Evolutionary conservation across 2,113 vertebrate genomes (phyloP).

Genomic region (Scophthalmus maximus): DNA sequence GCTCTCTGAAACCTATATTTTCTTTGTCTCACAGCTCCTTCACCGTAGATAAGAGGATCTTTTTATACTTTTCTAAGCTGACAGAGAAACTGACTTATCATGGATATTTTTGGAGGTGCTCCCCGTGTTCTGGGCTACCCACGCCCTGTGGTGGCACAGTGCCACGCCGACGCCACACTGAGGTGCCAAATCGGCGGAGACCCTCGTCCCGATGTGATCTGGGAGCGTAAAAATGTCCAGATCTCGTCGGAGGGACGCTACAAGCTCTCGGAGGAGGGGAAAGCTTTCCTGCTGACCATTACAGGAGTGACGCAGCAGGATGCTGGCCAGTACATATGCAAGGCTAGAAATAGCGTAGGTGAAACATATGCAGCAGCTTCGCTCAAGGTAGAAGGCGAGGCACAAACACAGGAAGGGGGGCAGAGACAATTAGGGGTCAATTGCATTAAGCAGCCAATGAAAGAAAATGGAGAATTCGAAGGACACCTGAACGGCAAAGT

Average conservation of each 20-base stretch:
- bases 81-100: slow-evolving; percentile 42
- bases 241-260: slow-evolving; percentile 83
- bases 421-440: slow-evolving; percentile 37
- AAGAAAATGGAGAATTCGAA: slow-evolving; percentile 38
- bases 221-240: slow-evolving; percentile 89
- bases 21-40: slow-evolving; percentile 37
- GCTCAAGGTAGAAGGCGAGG: slow-evolving; percentile 85
- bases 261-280: slow-evolving; percentile 84
- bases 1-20: neutral
- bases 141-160: slow-evolving; percentile 85
- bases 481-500: slow-evolving; percentile 56
- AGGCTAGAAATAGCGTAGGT: slow-evolving; percentile 89
- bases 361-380: slow-evolving; percentile 93
- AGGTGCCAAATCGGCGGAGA: slow-evolving; percentile 90
- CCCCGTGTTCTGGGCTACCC: slow-evolving; percentile 92
- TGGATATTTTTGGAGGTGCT: slow-evolving; percentile 89
- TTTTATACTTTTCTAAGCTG: neutral
- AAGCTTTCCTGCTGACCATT: slow-evolving; percentile 87
- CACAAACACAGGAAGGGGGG: slow-evolving; percentile 3
- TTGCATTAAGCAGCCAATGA: slow-evolving; percentile 27
- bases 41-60: slow-evolving; percentile 8
- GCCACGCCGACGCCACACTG: slow-evolving; percentile 85
- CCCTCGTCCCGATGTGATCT: slow-evolving; percentile 88
- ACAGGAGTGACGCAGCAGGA: slow-evolving; percentile 82
- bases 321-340: slow-evolving; percentile 92